phyloP scores from a whole-genome alignment of 1,140 invertebrate species.

The Drosophila ironensis region DNA sequence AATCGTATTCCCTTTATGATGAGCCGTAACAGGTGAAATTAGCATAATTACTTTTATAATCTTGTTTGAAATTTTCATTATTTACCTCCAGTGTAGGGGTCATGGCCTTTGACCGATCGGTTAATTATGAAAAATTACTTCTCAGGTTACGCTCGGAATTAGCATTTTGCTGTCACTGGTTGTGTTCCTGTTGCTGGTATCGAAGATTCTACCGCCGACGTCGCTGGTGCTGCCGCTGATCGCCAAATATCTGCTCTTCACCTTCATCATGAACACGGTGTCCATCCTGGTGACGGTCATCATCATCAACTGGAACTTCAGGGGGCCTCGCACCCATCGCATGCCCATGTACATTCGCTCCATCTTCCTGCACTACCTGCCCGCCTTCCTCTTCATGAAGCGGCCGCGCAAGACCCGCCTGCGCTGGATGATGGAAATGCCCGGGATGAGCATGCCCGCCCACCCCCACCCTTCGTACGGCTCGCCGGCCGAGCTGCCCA shows the following conservation, averaged over 20 bases:
- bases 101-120: constrained; percentile 2
- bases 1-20: no score
- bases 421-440: constrained; percentile 98
- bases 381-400: constrained; percentile 93
- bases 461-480: constrained; percentile 88
- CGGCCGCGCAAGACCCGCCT: constrained; percentile 95
- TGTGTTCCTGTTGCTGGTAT: constrained; percentile 98
- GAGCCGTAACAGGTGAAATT: no score
- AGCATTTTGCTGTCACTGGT: constrained; percentile 99
- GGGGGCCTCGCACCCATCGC: constrained; percentile 93
- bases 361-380: constrained; percentile 96
- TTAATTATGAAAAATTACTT: constrained; percentile 12
- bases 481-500: constrained; percentile 90
- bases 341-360: constrained; percentile 98
- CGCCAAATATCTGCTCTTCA: constrained; percentile 99
- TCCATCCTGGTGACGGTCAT: constrained; percentile 99
- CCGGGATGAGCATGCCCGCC: constrained; percentile 90
- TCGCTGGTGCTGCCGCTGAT: constrained; percentile 97
- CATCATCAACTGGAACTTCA: constrained; percentile 99
- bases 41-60: no score
- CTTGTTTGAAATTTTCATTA: no score
- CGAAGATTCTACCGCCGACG: constrained; percentile 99
- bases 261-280: constrained; percentile 99
- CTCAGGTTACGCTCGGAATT: constrained; percentile 95
- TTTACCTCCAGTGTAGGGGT: background rate